phyloP scores from a whole-genome alignment of 1,140 invertebrate genomes.

The Trachymyrmex cornetzi region DNA sequence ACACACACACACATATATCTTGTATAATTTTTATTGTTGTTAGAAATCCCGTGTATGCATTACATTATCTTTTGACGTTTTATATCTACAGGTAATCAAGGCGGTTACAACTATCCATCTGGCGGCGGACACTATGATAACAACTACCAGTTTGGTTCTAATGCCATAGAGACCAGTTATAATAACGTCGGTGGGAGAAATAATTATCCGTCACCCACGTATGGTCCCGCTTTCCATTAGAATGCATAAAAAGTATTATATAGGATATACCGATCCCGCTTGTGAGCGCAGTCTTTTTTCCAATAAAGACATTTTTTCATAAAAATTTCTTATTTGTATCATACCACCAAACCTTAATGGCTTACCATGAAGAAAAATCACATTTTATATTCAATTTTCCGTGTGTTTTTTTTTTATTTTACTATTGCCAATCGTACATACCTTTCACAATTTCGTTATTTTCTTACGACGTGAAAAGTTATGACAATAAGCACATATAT shows the following conservation, averaged over 20 bases:
- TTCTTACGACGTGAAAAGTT: conserved; percentile 5
- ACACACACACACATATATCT: background rate
- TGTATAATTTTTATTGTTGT: conserved; percentile 14
- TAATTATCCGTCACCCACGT: conserved; percentile 83
- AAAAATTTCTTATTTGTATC: background rate
- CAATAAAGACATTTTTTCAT: conserved; percentile 67
- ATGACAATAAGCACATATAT: background rate
- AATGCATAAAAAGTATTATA: conserved; percentile 52
- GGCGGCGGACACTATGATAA: conserved; percentile 78
- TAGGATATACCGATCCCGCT: conserved; percentile 46
- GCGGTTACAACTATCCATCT: conserved; percentile 77
- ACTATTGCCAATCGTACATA: background rate
- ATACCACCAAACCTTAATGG: background rate
- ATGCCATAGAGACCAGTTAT: conserved; percentile 86
- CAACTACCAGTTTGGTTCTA: conserved; percentile 86
- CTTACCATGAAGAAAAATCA: background rate
- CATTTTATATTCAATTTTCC: background rate
- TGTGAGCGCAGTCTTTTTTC: conserved; percentile 50
- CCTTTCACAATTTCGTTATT: background rate
- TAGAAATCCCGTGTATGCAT: background rate
- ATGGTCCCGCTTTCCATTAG: conserved; percentile 88
- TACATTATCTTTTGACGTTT: background rate
- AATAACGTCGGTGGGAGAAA: conserved; percentile 80
- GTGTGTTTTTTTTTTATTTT: background rate
- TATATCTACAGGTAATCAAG: conserved; percentile 76